These are phyloP conservation scores for Augiades crinisus DNA, from an alignment of 2,888 invertebrate species.

Conservation along the genomic window DNA sequence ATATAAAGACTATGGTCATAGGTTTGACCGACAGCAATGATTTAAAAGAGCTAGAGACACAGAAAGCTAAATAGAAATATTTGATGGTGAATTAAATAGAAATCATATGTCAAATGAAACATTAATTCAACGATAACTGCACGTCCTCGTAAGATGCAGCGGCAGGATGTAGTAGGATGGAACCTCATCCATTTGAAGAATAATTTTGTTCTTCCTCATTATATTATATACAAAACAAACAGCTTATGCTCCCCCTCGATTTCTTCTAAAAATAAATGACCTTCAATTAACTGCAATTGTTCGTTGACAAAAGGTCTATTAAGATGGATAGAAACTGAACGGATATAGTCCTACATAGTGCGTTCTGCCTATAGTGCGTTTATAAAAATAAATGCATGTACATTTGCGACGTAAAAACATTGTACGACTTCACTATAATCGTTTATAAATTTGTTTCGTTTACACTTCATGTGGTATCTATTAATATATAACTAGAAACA, in stretches of 20 bases:
- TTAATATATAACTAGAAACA: background rate
- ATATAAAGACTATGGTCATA: no score
- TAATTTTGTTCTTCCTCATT: background rate
- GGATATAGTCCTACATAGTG: background rate
- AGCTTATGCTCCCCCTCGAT: background rate
- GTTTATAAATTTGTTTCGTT: no score
- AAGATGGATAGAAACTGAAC: conserved; percentile 11
- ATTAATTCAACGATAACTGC: background rate
- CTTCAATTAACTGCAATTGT: conserved; percentile 16
- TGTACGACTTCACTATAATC: background rate
- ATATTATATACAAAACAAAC: background rate
- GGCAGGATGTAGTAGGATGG: no score
- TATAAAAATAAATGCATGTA: background rate
- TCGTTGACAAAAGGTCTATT: conserved; percentile 16
- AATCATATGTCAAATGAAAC: no score
- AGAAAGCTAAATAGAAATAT: no score
- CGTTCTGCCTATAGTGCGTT: no score
- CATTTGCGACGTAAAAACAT: background rate
- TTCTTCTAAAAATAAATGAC: conserved; percentile 2
- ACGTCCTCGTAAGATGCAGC: background rate
- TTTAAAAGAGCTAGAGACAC: no score
- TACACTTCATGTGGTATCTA: no score
- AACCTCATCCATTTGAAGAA: background rate
- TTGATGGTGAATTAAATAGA: no score
- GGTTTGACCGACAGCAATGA: no score